These are phyloP conservation scores for Oryzias curvinotus DNA, from an alignment of 2,113 vertebrate genomes.

Conservation along the genomic window DNA sequence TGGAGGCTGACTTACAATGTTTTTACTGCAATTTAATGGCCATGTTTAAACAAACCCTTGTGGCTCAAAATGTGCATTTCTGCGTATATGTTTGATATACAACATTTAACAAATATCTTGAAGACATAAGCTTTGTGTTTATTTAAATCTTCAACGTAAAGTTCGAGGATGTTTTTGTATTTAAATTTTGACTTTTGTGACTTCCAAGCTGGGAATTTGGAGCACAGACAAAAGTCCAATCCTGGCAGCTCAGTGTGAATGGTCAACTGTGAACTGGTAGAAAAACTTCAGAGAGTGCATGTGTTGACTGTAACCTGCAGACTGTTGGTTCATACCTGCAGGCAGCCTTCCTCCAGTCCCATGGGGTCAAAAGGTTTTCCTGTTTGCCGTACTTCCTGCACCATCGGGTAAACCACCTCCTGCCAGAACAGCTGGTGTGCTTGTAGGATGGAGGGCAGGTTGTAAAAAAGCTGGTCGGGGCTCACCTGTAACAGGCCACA, in stretches of 20 bases:
- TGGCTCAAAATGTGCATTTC: not conserved
- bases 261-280: not conserved
- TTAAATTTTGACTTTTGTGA: not conserved
- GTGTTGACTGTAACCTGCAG: not conserved
- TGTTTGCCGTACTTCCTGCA: conserved; percentile 68
- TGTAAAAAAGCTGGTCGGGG: conserved; percentile 77
- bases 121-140: not conserved
- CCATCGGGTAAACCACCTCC: conserved; percentile 79
- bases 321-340: conserved; percentile 69
- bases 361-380: conserved; percentile 80
- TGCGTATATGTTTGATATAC: not conserved
- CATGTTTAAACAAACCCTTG: too few relatives aligned
- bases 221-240: too few relatives aligned
- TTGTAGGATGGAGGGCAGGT: conserved; percentile 75
- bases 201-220: too few relatives aligned
- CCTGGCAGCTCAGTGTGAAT: too few relatives aligned
- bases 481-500: conserved; percentile 65
- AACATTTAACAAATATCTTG: not conserved
- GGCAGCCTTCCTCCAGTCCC: conserved; percentile 75
- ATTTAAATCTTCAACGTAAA: not conserved
- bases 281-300: not conserved
- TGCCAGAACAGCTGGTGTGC: conserved; percentile 81
- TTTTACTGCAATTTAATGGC: too few relatives aligned
- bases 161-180: not conserved
- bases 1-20: too few relatives aligned